phyloP scores from a whole-genome alignment of 92 coral and sea anemone genomes.

The Diadumene lineata region DNA sequence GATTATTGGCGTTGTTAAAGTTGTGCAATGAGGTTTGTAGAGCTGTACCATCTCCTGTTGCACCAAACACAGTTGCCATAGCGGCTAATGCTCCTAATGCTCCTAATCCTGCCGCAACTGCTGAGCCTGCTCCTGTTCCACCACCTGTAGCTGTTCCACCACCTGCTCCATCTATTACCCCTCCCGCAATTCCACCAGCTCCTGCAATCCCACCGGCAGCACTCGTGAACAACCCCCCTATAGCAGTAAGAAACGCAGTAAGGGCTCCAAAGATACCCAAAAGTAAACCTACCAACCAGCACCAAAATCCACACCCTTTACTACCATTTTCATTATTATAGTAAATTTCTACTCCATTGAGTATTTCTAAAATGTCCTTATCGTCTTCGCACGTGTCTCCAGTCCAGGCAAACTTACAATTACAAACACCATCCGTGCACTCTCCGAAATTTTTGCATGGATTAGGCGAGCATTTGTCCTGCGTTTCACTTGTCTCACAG shows the following conservation, averaged over 20 bases:
- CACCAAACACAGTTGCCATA: no score
- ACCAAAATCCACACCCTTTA: neutral
- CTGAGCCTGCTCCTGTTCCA: no score
- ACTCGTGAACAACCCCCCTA: neutral
- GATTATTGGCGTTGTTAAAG: neutral
- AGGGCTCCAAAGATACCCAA: neutral
- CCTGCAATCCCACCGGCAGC: no score
- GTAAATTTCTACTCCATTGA: neutral
- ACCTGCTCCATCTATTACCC: no score
- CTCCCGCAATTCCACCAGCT: no score
- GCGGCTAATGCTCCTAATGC: no score
- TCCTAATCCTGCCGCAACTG: no score
- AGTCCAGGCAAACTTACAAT: neutral
- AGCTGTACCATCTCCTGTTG: neutral
- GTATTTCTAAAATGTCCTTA: neutral
- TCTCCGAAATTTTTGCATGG: neutral
- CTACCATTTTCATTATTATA: neutral
- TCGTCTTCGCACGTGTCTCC: slow-evolving; percentile 7
- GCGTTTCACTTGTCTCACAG: neutral
- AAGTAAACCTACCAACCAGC: neutral
- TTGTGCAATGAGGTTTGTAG: neutral
- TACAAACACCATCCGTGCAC: neutral
- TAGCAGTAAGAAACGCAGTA: neutral
- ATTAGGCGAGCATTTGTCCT: neutral
- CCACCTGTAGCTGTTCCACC: no score